Percentiles rank a stretch among this genome's conserved stretches.
phyloP scores from a whole-genome alignment of 1,140 invertebrate genomes.

The Popillia japonica region DNA sequence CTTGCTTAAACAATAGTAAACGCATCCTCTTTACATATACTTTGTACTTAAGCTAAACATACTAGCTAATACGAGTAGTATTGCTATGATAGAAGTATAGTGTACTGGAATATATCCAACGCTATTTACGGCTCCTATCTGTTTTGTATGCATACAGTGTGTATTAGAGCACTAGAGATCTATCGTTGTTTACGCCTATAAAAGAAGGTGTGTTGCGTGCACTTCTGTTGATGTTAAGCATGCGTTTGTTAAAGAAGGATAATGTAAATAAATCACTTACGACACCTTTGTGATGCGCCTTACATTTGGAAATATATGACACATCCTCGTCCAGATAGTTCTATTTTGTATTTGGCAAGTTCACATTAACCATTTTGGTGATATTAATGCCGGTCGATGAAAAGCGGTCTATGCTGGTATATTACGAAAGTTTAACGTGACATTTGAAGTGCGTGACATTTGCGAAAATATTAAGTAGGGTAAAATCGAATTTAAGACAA shows the following conservation, averaged over 20 bases:
- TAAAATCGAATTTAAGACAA: neutral
- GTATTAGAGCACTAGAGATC: neutral
- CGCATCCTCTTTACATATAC: neutral
- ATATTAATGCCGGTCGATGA: neutral
- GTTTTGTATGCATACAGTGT: neutral
- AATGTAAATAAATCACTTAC: conserved; percentile 7
- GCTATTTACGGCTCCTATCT: neutral
- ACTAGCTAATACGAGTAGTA: neutral
- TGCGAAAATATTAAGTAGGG: neutral
- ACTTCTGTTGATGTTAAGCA: conserved; percentile 6
- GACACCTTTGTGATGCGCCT: neutral
- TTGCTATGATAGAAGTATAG: neutral
- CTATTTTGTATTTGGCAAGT: neutral
- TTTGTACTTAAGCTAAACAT: neutral
- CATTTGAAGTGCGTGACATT: neutral
- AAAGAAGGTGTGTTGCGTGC: conserved; percentile 10
- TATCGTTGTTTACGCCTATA: conserved; percentile 10
- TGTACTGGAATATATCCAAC: no score
- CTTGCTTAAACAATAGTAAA: neutral
- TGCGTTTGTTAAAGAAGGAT: conserved; percentile 9
- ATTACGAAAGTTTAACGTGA: conserved; percentile 1
- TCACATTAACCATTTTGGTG: neutral
- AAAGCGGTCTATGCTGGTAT: neutral
- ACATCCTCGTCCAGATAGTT: neutral
- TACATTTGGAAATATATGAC: neutral